phyloP scores from a whole-genome alignment of 2,113 vertebrate genomes.

The Tursiops truncatus region DNA sequence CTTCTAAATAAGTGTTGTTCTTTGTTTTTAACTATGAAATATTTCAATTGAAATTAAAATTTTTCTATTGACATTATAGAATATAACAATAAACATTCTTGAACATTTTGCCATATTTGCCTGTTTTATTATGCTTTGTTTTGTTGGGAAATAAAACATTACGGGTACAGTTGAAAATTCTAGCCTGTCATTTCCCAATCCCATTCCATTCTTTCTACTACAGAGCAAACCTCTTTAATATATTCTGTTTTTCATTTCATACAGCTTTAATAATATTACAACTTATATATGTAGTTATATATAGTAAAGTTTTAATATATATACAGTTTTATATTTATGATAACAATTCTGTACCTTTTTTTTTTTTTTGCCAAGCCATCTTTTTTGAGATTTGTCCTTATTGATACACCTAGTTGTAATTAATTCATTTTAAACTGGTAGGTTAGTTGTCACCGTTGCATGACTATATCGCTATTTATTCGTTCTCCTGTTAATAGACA shows the following conservation, averaged over 20 bases:
- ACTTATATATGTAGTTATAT: neutral
- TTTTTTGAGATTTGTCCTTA: neutral
- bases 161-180: neutral
- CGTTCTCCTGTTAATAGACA: neutral
- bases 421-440: neutral
- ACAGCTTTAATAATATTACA: neutral
- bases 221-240: neutral
- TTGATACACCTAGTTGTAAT: neutral
- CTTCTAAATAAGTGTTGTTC: neutral
- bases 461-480: neutral
- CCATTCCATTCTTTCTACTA: neutral
- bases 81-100: neutral
- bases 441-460: neutral
- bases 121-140: neutral
- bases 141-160: slow-evolving; percentile 7
- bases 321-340: neutral
- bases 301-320: neutral
- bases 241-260: neutral
- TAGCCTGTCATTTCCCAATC: neutral
- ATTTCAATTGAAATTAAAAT: neutral
- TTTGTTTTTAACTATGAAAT: neutral
- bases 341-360: neutral
- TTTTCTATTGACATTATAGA: neutral
- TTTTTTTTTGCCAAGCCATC: neutral
- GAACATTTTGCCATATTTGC: neutral